Evolutionary conservation across 2,113 vertebrate genomes (phyloP).

Genomic region (Gopherus flavomarginatus): DNA sequence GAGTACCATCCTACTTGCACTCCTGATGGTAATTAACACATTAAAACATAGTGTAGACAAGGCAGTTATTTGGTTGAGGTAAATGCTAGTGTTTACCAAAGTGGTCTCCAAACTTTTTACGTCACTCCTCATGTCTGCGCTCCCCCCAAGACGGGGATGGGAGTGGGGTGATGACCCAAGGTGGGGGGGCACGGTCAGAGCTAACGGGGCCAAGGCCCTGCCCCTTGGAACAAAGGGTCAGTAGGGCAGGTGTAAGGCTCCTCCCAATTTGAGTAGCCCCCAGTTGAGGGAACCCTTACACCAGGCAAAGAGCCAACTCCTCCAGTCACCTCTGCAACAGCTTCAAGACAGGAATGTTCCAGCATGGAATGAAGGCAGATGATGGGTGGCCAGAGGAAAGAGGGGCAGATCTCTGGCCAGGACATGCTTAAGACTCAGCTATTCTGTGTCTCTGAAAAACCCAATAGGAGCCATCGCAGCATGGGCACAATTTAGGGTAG

Average conservation of each 20-base stretch:
- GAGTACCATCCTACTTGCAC: too few species aligned
- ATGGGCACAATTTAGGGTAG: background rate
- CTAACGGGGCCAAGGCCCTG: too few species aligned
- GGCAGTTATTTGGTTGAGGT: background rate
- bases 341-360: background rate
- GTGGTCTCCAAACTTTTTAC: too few species aligned
- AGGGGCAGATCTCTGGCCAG: background rate
- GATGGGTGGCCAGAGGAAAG: background rate
- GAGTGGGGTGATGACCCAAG: too few species aligned
- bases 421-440: background rate
- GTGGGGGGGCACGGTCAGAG: too few species aligned
- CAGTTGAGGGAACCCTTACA: background rate
- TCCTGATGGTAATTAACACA: too few species aligned
- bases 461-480: background rate
- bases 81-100: background rate
- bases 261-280: background rate
- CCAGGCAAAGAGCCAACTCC: background rate
- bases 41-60: background rate
- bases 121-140: too few species aligned
- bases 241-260: background rate
- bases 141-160: accelerated
- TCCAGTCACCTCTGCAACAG: background rate
- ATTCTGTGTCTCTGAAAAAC: background rate
- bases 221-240: background rate
- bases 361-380: background rate